Conservation (phyloP, 1,140 invertebrate genomes). For the Antheraea pernyi region DNA sequence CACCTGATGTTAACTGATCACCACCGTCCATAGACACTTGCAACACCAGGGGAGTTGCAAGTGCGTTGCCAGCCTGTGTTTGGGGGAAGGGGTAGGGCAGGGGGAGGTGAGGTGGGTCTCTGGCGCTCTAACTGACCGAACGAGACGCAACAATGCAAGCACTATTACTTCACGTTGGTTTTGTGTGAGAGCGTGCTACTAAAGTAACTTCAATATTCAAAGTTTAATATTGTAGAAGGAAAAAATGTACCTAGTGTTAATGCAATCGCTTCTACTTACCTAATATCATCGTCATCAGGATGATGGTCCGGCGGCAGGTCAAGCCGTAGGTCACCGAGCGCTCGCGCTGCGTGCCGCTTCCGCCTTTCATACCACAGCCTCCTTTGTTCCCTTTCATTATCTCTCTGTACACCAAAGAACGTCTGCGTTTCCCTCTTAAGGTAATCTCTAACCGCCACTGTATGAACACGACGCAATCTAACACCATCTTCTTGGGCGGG, state of each 20-base stretch:
- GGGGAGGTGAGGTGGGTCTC: too few species aligned
- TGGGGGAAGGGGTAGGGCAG: too few species aligned
- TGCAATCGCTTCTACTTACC: slow-evolving; percentile 51
- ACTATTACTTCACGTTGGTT: too few species aligned
- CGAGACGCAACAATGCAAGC: too few species aligned
- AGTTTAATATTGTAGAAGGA: too few species aligned
- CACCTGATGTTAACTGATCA: too few species aligned
- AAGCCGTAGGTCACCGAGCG: slow-evolving; percentile 82
- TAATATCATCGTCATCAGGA: slow-evolving; percentile 79
- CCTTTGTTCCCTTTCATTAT: slow-evolving; percentile 85
- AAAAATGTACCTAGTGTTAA: neutral
- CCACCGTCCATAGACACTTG: too few species aligned
- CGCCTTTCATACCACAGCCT: slow-evolving; percentile 87
- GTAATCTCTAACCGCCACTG: slow-evolving; percentile 79
- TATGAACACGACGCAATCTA: slow-evolving; percentile 60
- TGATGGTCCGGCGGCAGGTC: slow-evolving; percentile 81
- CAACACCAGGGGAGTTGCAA: too few species aligned
- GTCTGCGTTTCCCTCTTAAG: slow-evolving; percentile 87
- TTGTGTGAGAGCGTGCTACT: too few species aligned
- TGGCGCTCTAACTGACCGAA: too few species aligned
- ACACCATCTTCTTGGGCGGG: slow-evolving; percentile 67
- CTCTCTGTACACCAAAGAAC: slow-evolving; percentile 89
- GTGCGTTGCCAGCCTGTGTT: too few species aligned
- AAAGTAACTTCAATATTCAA: too few species aligned
- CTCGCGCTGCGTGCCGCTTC: slow-evolving; percentile 85